Evolutionary conservation across 2,797 vertebrate genomes (phyloP), one percentile per base, ranked within the genome.

Genomic region (Argyrosomus regius): DNA sequence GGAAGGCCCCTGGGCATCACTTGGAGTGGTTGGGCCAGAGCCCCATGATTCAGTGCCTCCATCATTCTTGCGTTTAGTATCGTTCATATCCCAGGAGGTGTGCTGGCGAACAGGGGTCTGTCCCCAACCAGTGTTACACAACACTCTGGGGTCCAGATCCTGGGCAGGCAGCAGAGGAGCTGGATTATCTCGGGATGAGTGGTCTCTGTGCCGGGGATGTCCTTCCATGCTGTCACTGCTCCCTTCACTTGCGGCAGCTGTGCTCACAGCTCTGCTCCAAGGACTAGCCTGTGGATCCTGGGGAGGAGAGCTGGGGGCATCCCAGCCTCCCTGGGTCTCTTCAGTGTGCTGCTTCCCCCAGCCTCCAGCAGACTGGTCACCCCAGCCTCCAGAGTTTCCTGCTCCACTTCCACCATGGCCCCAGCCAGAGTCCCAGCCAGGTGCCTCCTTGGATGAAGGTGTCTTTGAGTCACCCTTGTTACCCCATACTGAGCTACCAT

Each of bases 91-190:
- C 98, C 98, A 99, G 90, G 97, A 95, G 84, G 98, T 99, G 94
- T 99, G 97, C 91, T 99, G 98, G 90, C 97, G 98, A 89, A 99
- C 97, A 76, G 98, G 98, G 88, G 97, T 99, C 95, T 99, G 98
- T 90, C 98, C 98, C 98, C 98, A 99, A 50, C 98, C 98, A 71
- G 96, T 97, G 95, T 99, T 99, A 94, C 97, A 99, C 54, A 99
- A 95, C 91, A 99, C 98, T 81, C 98, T 96, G 24, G 98, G 98
- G 91, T 99, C 98, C 92, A 99, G 90, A 94, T 99, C 98, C 65
- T 93, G 93, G 91, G 96, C 95, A 93, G 97, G 96, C 85, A 97
- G 80, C 93, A 94, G 72, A 95, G 97, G 92, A 93, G 96, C 94
- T 94, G 96, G 94, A 95, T 96, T 94, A 94, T 95, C 20, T 95